phyloP scores from a whole-genome alignment of 2,113 vertebrate genomes.

The Aplodontia rufa region DNA sequence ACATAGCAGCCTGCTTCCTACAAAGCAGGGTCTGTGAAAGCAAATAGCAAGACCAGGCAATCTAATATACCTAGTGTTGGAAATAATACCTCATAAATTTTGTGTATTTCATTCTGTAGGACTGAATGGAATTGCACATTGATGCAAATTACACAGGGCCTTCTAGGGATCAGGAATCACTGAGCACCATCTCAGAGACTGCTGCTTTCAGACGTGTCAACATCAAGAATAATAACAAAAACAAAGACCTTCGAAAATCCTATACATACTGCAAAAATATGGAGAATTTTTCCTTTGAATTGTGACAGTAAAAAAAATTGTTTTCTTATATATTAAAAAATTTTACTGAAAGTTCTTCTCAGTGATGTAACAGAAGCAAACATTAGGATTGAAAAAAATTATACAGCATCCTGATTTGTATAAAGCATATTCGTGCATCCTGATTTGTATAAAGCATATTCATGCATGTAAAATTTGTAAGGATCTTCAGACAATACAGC shows the following conservation, averaged over 20 bases:
- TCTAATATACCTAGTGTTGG: no score
- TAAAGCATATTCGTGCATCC: no score
- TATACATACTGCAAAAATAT: neutral
- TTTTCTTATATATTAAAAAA: neutral
- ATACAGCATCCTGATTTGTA: no score
- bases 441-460: neutral
- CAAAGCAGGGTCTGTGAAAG: neutral
- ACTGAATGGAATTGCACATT: neutral
- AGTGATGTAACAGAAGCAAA: neutral
- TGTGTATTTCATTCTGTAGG: neutral
- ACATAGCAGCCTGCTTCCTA: neutral
- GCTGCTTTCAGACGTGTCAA: neutral
- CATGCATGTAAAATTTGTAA: neutral
- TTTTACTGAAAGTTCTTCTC: neutral
- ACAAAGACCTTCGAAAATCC: neutral
- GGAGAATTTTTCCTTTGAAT: neutral
- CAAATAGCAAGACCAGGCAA: neutral
- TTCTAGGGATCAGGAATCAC: neutral
- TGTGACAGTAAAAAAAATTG: neutral
- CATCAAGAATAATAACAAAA: neutral
- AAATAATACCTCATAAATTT: neutral
- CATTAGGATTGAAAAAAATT: neutral
- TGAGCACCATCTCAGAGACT: neutral
- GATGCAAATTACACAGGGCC: neutral
- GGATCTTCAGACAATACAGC: neutral